These are phyloP conservation scores for Parauchenoglanis punctatus DNA, from an alignment of 2,797 vertebrate species.

Conservation along the genomic window DNA sequence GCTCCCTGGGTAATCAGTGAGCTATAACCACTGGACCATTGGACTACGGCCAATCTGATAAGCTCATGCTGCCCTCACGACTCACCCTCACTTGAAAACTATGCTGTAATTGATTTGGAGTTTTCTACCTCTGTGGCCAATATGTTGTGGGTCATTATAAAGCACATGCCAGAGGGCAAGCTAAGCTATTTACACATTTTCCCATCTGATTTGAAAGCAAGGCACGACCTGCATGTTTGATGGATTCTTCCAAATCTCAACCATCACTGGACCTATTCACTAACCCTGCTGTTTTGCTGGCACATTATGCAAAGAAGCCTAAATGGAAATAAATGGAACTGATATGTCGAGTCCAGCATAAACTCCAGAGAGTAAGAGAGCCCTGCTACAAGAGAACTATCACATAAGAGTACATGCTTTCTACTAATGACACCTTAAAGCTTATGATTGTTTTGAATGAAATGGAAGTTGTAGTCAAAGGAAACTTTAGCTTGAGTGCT, in stretches of 20 bases:
- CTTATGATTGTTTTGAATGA: conserved; percentile 8
- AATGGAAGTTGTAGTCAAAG: conserved; percentile 30
- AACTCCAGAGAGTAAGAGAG: conserved; percentile 8
- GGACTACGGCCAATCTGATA: conserved; percentile 43
- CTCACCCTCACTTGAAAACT: conserved; percentile 47
- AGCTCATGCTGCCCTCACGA: conserved; percentile 22
- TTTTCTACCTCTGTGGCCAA: neutral
- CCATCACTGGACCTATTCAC: conserved; percentile 23
- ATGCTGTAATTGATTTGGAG: conserved; percentile 7
- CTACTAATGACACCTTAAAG: conserved; percentile 20
- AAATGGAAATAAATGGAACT: neutral
- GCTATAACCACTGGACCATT: conserved; percentile 26
- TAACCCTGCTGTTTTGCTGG: neutral
- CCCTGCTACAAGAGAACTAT: conserved; percentile 1
- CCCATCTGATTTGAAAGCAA: conserved; percentile 45
- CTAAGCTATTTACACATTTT: conserved; percentile 33
- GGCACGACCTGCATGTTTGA: conserved; percentile 30
- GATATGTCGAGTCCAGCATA: neutral
- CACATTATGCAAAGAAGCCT: conserved; percentile 34
- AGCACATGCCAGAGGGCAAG: conserved; percentile 22
- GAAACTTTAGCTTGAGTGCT: conserved; percentile 30
- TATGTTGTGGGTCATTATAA: neutral
- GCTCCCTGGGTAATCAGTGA: conserved; percentile 29
- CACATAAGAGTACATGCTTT: neutral
- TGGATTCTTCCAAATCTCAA: conserved; percentile 29